Conservation (phyloP, 2,113 vertebrate genomes). For the Balaeniceps rex region DNA sequence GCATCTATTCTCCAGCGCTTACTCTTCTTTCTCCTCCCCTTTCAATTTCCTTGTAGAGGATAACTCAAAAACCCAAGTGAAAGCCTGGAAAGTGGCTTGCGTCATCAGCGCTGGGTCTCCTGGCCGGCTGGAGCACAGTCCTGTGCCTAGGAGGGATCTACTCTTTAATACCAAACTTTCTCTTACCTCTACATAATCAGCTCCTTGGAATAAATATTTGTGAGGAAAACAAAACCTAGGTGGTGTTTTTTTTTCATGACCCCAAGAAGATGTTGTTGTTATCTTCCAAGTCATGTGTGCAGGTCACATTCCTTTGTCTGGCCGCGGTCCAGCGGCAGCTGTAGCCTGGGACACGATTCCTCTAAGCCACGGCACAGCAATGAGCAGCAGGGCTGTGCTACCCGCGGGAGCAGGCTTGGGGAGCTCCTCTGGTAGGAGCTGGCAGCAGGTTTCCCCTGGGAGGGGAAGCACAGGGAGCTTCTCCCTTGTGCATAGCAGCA, state of each 20-base stretch:
- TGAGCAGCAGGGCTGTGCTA: neutral
- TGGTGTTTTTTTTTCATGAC: neutral
- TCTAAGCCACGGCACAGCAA: neutral
- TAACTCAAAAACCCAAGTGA: neutral
- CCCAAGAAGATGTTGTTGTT: neutral
- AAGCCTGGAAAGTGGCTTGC: neutral
- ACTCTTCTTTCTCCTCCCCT: constrained; percentile 41
- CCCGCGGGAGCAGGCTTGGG: neutral
- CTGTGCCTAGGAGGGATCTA: neutral
- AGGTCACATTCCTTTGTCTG: neutral
- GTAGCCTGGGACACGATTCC: neutral
- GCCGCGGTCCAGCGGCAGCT: fast-evolving
- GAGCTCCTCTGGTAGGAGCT: neutral
- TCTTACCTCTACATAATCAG: neutral
- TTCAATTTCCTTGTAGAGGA: neutral
- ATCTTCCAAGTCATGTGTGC: neutral
- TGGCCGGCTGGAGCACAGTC: neutral
- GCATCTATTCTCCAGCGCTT: constrained; percentile 24
- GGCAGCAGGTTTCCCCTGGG: neutral
- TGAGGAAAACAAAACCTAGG: neutral
- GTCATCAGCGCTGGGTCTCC: fast-evolving
- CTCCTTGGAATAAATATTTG: neutral
- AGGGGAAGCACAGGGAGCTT: fast-evolving
- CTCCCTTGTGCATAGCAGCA: neutral
- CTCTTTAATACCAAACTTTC: neutral